These are phyloP conservation scores for Polypedilum vanderplanki DNA, from an alignment of 1,140 invertebrate genomes.

Conservation along the genomic window DNA sequence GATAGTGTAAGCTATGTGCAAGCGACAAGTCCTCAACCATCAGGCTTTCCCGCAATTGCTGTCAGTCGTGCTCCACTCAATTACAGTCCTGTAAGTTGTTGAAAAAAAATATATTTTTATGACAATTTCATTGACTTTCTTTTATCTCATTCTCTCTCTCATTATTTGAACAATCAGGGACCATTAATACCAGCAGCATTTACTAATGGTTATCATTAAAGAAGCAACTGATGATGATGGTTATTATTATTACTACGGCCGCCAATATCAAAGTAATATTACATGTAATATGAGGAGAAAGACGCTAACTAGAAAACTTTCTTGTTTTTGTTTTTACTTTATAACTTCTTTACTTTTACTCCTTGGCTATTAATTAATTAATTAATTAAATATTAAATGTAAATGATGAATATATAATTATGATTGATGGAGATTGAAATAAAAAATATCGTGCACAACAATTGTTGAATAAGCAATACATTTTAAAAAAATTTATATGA, in stretches of 20 bases:
- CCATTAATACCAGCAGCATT: slow-evolving; percentile 88
- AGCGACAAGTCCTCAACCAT: slow-evolving; percentile 85
- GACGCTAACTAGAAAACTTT: too few relatives aligned
- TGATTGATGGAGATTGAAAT: background rate
- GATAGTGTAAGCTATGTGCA: slow-evolving; percentile 86
- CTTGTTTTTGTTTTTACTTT: too few relatives aligned
- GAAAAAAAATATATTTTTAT: background rate
- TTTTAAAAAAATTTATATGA: too few relatives aligned
- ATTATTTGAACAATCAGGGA: slow-evolving; percentile 53
- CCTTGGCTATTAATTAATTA: background rate
- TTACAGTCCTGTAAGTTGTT: slow-evolving; percentile 76
- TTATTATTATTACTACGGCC: background rate
- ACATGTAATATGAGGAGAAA: background rate
- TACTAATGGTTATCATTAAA: slow-evolving; percentile 91
- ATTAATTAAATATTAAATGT: background rate
- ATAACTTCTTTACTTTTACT: background rate
- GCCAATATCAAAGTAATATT: slow-evolving; percentile 3
- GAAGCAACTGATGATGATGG: slow-evolving; percentile 32
- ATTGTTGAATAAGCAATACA: too few relatives aligned
- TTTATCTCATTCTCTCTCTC: too few relatives aligned
- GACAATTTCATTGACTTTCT: too few relatives aligned
- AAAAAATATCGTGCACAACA: too few relatives aligned
- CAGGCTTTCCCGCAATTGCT: slow-evolving; percentile 80
- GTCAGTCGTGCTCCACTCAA: slow-evolving; percentile 81
- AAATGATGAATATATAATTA: slow-evolving; percentile 3